Evolutionary conservation across 1,140 invertebrate genomes (phyloP), one percentile per base, ranked within the genome.

Genomic region (Matsumurasca onukii): DNA sequence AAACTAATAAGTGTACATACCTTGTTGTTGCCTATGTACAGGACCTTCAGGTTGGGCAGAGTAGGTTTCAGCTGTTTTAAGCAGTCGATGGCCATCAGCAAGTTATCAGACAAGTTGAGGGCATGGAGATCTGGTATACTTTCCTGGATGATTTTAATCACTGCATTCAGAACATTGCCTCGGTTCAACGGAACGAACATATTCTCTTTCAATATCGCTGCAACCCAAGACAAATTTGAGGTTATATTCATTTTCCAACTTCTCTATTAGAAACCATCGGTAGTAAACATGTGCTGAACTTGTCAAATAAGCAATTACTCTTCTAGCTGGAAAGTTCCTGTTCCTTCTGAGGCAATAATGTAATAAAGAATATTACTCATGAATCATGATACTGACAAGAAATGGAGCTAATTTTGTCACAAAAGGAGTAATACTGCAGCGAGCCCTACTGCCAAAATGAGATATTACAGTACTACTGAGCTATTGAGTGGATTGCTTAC

Each of bases 31-130:
- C 85, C 87, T 68, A 97, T 77, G 77, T 95, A 89, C 1, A 97
- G 80, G 66, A 91, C 89, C 76, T 91, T 93, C 1, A 97, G 78
- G 72, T 88, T 84, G 3, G 88, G 84, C 68, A 93, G 83, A 68
- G 89, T 90, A 24, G 82, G 81, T 3, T 81, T 77, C 3, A 93
- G 72, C 1, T 83, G 78, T 70, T 82, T 85, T 39, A 96, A 79
- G 68, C 85, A 85, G 55, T 90, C 87, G 31, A 94, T 79, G 12
- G 82, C 81, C 70, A 85, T 78, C 0, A 97, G 77, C 77, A 88
- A 89, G 77, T 97, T 97, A 48, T 90, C 87, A 76, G 90, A 88
- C 1, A 97, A 80, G 83, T 94, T 92, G 5, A 97, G 77, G 0
- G 89, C 89, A 75, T 88, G 85, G 49, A 97, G 80, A 75, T 91